Evolutionary conservation across 2,113 vertebrate species (phyloP).

Genomic region (Neopipo cinnamomea): DNA sequence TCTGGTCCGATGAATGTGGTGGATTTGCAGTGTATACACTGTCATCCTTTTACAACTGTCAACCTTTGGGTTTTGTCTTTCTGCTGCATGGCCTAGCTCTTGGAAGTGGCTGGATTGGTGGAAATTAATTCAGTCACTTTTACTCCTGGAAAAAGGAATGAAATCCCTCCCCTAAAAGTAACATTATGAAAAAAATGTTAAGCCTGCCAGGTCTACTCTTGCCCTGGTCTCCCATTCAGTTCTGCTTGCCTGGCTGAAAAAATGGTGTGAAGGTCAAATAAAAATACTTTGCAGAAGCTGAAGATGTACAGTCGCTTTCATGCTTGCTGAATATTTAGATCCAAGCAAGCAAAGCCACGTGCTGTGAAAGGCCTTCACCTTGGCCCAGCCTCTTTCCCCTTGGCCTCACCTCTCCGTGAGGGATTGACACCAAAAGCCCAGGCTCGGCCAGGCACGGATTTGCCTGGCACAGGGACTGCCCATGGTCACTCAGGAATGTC

Average conservation of each 20-base stretch:
- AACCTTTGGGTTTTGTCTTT: neutral
- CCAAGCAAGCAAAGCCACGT: neutral
- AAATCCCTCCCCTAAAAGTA: slow-evolving; percentile 12
- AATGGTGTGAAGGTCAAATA: neutral
- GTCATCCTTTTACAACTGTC: neutral
- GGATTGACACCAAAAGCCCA: neutral
- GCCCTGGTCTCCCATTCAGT: neutral
- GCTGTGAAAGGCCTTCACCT: neutral
- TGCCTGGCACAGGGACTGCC: neutral
- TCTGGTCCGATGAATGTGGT: neutral
- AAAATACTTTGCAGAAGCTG: slow-evolving; percentile 32
- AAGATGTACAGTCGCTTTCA: neutral
- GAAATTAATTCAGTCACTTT: neutral
- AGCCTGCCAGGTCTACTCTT: neutral
- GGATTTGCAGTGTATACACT: neutral
- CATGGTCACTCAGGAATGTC: neutral
- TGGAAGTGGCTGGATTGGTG: neutral
- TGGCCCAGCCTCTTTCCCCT: neutral
- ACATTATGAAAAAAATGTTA: neutral
- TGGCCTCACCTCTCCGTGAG: neutral
- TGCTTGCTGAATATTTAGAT: neutral
- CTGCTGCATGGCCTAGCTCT: neutral
- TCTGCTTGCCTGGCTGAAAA: slow-evolving; percentile 27
- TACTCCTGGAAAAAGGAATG: slow-evolving; percentile 8
- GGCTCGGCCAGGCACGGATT: fast-evolving